phyloP scores from a whole-genome alignment of 2,797 vertebrate species.

The Rhyacichthys aspro region DNA sequence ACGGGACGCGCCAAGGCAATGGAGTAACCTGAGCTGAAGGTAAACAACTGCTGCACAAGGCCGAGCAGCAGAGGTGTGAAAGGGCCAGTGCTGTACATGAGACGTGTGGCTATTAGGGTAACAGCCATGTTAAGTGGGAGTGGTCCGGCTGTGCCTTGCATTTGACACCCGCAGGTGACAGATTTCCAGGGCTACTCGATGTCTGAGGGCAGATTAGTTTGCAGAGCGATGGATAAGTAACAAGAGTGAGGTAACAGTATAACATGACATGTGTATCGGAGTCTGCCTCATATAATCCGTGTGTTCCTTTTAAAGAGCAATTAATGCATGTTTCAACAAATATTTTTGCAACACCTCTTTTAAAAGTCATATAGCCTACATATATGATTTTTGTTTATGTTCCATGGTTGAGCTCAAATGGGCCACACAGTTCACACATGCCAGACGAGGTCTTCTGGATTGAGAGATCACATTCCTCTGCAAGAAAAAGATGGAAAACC shows the following conservation, averaged over 20 bases:
- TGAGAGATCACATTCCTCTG: slow-evolving; percentile 58
- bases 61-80: slow-evolving; percentile 48
- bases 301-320: not conserved
- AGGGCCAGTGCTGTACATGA: slow-evolving; percentile 25
- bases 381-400: not conserved
- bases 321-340: not conserved
- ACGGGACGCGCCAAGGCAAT: slow-evolving; percentile 46
- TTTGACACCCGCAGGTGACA: slow-evolving; percentile 66
- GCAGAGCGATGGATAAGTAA: slow-evolving; percentile 25
- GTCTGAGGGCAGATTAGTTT: slow-evolving; percentile 53
- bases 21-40: slow-evolving; percentile 62
- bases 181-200: slow-evolving; percentile 44
- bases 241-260: slow-evolving; percentile 46
- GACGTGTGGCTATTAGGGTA: slow-evolving; percentile 45
- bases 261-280: slow-evolving; percentile 9
- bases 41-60: slow-evolving; percentile 61
- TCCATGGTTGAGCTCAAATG: not conserved
- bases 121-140: slow-evolving; percentile 18
- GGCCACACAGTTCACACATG: slow-evolving; percentile 29
- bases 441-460: slow-evolving; percentile 54
- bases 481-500: slow-evolving; percentile 23
- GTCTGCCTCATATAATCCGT: not conserved
- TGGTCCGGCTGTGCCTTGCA: slow-evolving; percentile 28
- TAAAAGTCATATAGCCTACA: no score
- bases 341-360: not conserved